A percentile compares a stretch with the other conserved stretches of the same genome.
Evolutionary conservation across 2,113 vertebrate species (phyloP).

Genomic region (Gopherus evgoodei): DNA sequence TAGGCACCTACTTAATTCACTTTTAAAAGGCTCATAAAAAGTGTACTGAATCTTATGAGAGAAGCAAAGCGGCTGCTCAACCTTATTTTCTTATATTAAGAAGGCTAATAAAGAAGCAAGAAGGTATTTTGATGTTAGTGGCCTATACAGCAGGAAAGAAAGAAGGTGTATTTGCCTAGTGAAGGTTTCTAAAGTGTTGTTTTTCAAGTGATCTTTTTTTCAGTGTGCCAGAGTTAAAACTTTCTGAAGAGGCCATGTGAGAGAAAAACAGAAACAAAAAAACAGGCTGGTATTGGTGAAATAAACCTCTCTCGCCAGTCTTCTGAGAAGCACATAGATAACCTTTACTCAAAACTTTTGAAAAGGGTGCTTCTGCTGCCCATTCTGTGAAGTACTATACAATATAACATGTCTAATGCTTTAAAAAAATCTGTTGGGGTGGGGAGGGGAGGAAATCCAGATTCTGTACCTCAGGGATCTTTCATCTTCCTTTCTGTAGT

Average conservation of each 20-base stretch:
- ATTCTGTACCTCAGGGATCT: not conserved
- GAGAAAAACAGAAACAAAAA: slow-evolving; percentile 16
- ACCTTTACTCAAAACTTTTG: slow-evolving; percentile 24
- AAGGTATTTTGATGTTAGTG: not conserved
- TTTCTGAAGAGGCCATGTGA: not conserved
- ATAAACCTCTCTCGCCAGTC: not conserved
- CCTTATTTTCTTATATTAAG: not conserved
- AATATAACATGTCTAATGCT: not conserved
- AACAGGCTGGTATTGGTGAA: not conserved
- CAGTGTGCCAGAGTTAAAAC: not conserved
- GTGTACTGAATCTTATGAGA: not conserved
- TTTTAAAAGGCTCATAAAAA: not conserved
- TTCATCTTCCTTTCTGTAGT: not conserved
- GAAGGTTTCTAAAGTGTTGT: not conserved
- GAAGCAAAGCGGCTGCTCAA: not conserved
- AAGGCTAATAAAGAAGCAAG: not conserved
- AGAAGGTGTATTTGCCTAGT: not conserved
- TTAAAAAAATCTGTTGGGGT: not conserved
- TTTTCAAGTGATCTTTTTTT: not conserved
- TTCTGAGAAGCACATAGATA: not conserved
- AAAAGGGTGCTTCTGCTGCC: not conserved
- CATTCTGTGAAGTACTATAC: not conserved
- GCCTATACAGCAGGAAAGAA: not conserved
- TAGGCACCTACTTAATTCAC: not conserved
- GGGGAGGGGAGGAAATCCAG: not conserved